Evolutionary conservation across 2,888 invertebrate species (phyloP).

Genomic region (Pogonocherus hispidulus): DNA sequence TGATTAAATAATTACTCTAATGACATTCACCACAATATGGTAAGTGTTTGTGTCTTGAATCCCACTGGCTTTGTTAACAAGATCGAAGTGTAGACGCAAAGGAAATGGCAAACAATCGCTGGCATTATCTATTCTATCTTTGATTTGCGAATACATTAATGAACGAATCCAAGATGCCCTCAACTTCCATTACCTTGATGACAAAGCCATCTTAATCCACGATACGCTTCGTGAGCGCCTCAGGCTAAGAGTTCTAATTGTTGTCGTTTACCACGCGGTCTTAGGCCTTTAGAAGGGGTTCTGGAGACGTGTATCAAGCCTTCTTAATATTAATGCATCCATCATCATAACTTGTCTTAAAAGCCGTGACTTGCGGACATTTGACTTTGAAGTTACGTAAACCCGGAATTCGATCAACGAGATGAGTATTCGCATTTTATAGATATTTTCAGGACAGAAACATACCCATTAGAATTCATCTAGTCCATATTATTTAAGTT

Average conservation of each 20-base stretch:
- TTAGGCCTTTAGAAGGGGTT: constrained; percentile 48
- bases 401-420: constrained; percentile 38
- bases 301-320: constrained; percentile 45
- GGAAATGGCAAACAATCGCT: constrained; percentile 61
- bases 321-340: constrained; percentile 63
- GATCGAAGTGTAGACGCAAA: constrained; percentile 30
- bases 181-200: constrained; percentile 68
- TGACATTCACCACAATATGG: neutral
- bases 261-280: constrained; percentile 63
- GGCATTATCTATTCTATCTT: constrained; percentile 67
- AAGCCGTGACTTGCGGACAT: constrained; percentile 54
- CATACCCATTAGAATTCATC: too few relatives aligned
- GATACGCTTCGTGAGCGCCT: constrained; percentile 59
- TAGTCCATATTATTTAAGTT: too few relatives aligned
- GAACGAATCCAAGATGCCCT: constrained; percentile 65
- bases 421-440: neutral
- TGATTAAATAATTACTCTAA: neutral
- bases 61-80: constrained; percentile 20
- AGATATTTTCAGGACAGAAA: too few relatives aligned
- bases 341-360: constrained; percentile 57
- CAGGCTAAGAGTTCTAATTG: constrained; percentile 64
- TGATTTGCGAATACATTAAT: constrained; percentile 68
- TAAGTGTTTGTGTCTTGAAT: neutral
- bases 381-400: constrained; percentile 46
- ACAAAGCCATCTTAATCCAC: constrained; percentile 67